phyloP scores from a whole-genome alignment of 2,797 vertebrate species.

The Graptemys geographica region DNA sequence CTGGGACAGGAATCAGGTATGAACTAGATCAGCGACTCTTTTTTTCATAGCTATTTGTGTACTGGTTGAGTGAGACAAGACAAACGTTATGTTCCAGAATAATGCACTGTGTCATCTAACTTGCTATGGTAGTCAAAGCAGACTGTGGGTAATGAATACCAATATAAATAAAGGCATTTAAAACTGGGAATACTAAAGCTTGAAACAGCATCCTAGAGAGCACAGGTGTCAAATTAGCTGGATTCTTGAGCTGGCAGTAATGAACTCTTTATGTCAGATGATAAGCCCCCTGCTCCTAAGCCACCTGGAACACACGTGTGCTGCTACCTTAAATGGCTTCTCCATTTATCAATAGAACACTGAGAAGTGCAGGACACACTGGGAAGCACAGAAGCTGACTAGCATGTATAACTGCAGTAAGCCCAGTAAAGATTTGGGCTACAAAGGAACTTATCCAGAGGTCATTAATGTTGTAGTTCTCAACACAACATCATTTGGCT shows the following conservation, averaged over 20 bases:
- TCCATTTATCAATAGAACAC: neutral
- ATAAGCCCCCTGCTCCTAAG: rapidly evolving
- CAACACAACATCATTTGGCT: neutral
- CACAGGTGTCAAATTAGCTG: neutral
- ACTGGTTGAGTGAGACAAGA: neutral
- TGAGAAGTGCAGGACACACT: neutral
- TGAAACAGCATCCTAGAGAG: neutral
- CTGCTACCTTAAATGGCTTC: neutral
- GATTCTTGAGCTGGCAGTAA: neutral
- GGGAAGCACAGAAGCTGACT: neutral
- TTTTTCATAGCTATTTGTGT: neutral
- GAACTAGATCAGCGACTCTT: neutral
- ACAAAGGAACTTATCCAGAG: neutral
- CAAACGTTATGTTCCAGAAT: neutral
- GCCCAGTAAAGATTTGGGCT: neutral
- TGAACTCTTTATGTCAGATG: neutral
- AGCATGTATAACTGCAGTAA: neutral
- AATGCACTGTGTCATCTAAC: neutral
- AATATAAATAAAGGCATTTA: constrained; percentile 2
- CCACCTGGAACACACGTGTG: neutral
- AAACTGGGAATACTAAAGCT: neutral
- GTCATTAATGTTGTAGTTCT: neutral
- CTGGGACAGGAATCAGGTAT: neutral
- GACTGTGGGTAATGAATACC: neutral
- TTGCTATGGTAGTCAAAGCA: neutral